Conservation (phyloP, 2,797 vertebrate species). For the Melanotaenia trifasciata region DNA sequence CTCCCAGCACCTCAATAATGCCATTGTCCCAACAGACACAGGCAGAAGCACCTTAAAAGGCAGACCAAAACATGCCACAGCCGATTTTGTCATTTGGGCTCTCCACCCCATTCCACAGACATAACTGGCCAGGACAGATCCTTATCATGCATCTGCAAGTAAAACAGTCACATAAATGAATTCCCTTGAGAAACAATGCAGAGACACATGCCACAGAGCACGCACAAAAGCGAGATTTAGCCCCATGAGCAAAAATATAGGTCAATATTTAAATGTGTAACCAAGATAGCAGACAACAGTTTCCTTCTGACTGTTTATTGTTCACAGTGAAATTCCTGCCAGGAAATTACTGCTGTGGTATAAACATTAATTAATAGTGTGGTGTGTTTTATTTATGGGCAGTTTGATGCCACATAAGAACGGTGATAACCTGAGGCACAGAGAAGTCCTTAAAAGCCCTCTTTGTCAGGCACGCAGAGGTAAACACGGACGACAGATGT, state of each 20-base stretch:
- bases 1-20: constrained; percentile 82
- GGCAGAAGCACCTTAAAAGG: constrained; percentile 58
- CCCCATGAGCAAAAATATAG: constrained; percentile 9
- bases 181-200: constrained; percentile 39
- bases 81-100: constrained; percentile 58
- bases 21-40: constrained; percentile 79
- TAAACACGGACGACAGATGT: constrained; percentile 82
- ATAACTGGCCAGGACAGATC: constrained; percentile 68
- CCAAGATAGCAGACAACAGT: constrained; percentile 39
- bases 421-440: constrained; percentile 83
- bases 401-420: constrained; percentile 84
- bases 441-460: constrained; percentile 74
- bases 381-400: constrained; percentile 82
- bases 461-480: constrained; percentile 77
- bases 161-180: constrained; percentile 54
- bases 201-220: constrained; percentile 29
- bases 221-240: constrained; percentile 34
- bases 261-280: constrained; percentile 40
- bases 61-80: constrained; percentile 58
- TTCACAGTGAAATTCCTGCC: constrained; percentile 55
- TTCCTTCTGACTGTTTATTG: constrained; percentile 64
- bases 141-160: constrained; percentile 59
- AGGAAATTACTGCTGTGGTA: constrained; percentile 44
- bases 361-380: constrained; percentile 76
- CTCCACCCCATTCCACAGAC: constrained; percentile 64